These are phyloP conservation scores for Etheostoma cragini DNA, from an alignment of 2,113 vertebrate species.

Conservation along the genomic window DNA sequence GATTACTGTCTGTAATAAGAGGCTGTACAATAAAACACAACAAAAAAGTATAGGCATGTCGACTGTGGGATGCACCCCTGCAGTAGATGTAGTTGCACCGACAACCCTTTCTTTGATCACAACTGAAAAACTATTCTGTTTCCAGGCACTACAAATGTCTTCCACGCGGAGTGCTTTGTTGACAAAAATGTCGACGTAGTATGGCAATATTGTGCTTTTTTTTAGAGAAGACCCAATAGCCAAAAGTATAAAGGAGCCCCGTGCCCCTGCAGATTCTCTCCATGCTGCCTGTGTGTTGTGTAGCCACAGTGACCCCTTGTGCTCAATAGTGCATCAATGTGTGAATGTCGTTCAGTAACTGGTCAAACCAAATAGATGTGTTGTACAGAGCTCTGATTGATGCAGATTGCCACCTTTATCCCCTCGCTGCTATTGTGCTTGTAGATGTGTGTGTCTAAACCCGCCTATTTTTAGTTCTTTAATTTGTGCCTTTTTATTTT, in stretches of 20 bases:
- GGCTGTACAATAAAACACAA: constrained; percentile 38
- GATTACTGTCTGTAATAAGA: constrained; percentile 25
- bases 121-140: constrained; percentile 31
- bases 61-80: constrained; percentile 30
- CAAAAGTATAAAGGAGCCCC: constrained; percentile 47
- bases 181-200: constrained; percentile 49
- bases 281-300: constrained; percentile 70
- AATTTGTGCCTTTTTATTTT: constrained; percentile 12
- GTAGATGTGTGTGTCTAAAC: constrained; percentile 60
- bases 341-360: constrained; percentile 81
- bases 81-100: constrained; percentile 42
- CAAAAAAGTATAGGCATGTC: constrained; percentile 15
- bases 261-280: constrained; percentile 54
- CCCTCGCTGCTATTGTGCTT: constrained; percentile 77
- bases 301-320: constrained; percentile 82
- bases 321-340: constrained; percentile 81
- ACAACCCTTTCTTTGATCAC: constrained; percentile 46
- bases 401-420: constrained; percentile 59
- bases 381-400: constrained; percentile 77
- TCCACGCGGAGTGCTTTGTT: constrained; percentile 70
- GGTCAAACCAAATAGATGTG: constrained; percentile 81
- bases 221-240: constrained; percentile 58
- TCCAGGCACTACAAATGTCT: constrained; percentile 74
- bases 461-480: constrained; percentile 31
- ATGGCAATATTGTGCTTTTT: constrained; percentile 70